phyloP scores from a whole-genome alignment of 2,797 vertebrate genomes.

The Pangasius krempfi region DNA sequence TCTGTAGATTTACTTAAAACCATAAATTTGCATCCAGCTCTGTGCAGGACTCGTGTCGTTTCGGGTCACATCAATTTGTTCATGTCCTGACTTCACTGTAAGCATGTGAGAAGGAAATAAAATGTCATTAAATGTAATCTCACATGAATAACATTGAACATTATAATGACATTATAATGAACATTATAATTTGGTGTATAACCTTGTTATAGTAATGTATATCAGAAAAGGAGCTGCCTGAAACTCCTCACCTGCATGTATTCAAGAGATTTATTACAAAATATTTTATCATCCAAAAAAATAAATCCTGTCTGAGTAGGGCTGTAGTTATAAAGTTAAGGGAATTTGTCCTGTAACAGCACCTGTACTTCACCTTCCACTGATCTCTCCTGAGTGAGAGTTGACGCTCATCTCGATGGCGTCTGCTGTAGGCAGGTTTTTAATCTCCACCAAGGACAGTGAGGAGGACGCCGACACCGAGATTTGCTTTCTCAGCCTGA shows the following conservation, averaged over 20 bases:
- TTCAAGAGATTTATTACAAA: not conserved
- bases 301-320: not conserved
- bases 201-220: not conserved
- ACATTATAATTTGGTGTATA: not conserved
- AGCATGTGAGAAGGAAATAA: not conserved
- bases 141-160: not conserved
- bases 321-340: not conserved
- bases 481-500: conserved; percentile 72
- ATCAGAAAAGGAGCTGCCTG: not conserved
- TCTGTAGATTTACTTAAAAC: conserved; percentile 8
- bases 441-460: conserved; percentile 72
- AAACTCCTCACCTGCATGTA: not conserved
- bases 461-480: conserved; percentile 66
- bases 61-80: not conserved
- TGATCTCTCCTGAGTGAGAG: not conserved
- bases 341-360: not conserved
- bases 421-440: conserved; percentile 47
- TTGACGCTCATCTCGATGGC: not conserved
- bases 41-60: not conserved
- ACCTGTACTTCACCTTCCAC: conserved; percentile 25
- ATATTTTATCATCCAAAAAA: not conserved
- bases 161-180: not conserved
- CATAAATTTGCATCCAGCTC: conserved; percentile 10
- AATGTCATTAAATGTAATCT: not conserved
- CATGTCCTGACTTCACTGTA: not conserved